These are phyloP conservation scores for Neopipo cinnamomea DNA, from an alignment of 2,113 vertebrate species.

Conservation along the genomic window DNA sequence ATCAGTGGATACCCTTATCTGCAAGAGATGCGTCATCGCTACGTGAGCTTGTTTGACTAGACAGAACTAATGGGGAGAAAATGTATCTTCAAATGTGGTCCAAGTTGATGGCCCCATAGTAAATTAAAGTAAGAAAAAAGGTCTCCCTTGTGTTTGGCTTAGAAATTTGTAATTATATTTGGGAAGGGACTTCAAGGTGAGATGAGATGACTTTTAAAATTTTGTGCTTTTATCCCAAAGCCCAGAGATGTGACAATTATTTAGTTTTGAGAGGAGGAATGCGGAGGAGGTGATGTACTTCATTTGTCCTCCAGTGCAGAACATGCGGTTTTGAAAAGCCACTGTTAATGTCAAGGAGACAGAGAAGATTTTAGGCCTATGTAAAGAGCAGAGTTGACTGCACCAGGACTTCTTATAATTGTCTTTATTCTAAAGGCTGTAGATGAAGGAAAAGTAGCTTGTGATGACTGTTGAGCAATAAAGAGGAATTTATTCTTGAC, in stretches of 20 bases:
- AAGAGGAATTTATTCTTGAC: background rate
- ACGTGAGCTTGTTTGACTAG: constrained; percentile 29
- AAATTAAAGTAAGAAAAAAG: background rate
- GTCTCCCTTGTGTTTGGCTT: background rate
- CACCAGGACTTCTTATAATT: background rate
- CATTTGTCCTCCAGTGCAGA: background rate
- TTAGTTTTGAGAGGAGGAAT: background rate
- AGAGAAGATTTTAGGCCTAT: background rate
- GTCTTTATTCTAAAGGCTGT: background rate
- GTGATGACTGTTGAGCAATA: background rate
- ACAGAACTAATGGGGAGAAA: constrained; percentile 31
- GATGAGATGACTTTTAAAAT: background rate
- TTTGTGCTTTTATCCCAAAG: background rate
- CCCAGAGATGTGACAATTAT: background rate
- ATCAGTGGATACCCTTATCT: constrained; percentile 59
- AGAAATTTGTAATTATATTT: background rate
- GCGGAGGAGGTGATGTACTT: background rate
- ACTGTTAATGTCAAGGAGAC: background rate
- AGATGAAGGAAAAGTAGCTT: background rate
- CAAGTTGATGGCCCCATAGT: background rate
- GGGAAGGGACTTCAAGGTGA: background rate
- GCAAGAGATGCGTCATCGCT: constrained; percentile 54
- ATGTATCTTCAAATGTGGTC: constrained; percentile 8
- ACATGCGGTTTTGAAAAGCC: background rate
- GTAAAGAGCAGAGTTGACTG: background rate